Conservation (phyloP, 2,797 vertebrate species). For the Bovichtus variegatus region DNA sequence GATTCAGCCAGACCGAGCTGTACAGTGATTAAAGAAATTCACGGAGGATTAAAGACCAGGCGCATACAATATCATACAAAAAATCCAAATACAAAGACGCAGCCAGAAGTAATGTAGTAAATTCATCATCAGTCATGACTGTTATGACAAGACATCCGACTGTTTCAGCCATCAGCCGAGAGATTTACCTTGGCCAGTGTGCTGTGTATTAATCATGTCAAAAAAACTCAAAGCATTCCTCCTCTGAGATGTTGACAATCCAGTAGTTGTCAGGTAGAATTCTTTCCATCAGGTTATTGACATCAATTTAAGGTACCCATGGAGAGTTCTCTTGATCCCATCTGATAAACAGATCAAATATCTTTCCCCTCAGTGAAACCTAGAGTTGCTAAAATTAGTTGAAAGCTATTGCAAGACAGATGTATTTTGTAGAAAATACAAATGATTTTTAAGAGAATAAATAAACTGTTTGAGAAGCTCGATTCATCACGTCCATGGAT, state of each 20-base stretch:
- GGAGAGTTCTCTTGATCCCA: slow-evolving; percentile 33
- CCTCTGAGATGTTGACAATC: slow-evolving; percentile 39
- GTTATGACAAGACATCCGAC: slow-evolving; percentile 59
- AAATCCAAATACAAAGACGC: slow-evolving; percentile 12
- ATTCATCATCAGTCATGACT: slow-evolving; percentile 49
- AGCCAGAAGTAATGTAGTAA: slow-evolving; percentile 52
- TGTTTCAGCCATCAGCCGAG: slow-evolving; percentile 65
- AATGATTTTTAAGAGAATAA: background rate
- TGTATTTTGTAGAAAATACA: background rate
- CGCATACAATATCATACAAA: slow-evolving; percentile 5
- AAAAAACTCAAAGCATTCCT: slow-evolving; percentile 57
- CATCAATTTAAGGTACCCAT: slow-evolving; percentile 27
- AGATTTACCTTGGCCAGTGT: slow-evolving; percentile 67
- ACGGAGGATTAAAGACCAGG: background rate
- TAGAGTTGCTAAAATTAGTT: background rate
- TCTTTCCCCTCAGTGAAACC: background rate
- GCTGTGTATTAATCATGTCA: slow-evolving; percentile 38
- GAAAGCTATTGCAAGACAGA: background rate
- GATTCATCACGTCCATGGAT: background rate
- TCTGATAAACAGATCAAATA: slow-evolving; percentile 44
- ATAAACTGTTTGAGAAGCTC: background rate
- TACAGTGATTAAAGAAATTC: slow-evolving; percentile 12
- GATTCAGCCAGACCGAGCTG: background rate
- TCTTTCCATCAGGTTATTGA: slow-evolving; percentile 60
- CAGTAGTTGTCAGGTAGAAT: slow-evolving; percentile 42